A percentile compares a stretch with the other conserved stretches of the same genome.
Conservation (phyloP, 2,797 vertebrate species). For the Cirrhinus molitorella region DNA sequence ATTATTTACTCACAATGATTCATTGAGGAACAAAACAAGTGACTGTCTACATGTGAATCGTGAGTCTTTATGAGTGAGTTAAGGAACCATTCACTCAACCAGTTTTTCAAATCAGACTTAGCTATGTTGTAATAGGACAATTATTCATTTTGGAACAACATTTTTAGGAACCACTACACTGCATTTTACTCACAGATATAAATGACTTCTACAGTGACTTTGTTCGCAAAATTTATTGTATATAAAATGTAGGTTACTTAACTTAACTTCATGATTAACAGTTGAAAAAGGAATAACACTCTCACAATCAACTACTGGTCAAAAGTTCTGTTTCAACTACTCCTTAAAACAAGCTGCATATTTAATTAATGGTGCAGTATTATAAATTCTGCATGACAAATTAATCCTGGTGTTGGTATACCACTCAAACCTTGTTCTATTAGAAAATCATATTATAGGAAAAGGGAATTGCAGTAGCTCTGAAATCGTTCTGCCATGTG, state of each 20-base stretch:
- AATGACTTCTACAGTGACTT: neutral
- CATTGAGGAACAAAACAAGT: neutral
- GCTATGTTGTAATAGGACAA: too few species aligned
- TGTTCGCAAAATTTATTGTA: neutral
- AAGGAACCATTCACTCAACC: neutral
- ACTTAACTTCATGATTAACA: neutral
- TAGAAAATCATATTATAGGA: slow-evolving; percentile 33
- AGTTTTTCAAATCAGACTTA: neutral
- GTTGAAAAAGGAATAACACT: neutral
- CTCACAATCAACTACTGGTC: too few species aligned
- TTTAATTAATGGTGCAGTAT: slow-evolving; percentile 20
- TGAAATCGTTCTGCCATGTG: slow-evolving; percentile 19
- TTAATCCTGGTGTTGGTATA: neutral
- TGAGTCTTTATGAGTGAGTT: neutral
- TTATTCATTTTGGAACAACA: neutral
- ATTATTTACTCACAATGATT: neutral
- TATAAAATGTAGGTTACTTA: neutral
- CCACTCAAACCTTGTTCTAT: slow-evolving; percentile 22
- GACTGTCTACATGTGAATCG: neutral
- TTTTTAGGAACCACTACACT: neutral
- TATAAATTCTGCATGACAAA: slow-evolving; percentile 17
- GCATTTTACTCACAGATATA: neutral
- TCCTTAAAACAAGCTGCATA: neutral
- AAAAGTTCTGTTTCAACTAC: neutral
- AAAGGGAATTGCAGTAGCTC: neutral